Evolutionary conservation across 2,113 vertebrate genomes (phyloP).

Genomic region (Nothoprocta pentlandii): DNA sequence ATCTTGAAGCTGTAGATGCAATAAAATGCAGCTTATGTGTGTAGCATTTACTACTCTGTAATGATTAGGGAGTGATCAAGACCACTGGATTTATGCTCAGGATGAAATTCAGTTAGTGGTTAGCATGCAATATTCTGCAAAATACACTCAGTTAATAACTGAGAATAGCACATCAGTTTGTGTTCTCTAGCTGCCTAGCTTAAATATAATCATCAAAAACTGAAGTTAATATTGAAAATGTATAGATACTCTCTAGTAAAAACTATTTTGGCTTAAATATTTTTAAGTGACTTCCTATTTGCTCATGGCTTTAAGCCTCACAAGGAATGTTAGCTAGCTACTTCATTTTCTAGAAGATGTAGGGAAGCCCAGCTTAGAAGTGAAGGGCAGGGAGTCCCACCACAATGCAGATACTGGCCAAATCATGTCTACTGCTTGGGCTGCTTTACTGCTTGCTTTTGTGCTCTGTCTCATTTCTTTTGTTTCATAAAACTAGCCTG

Average conservation of each 20-base stretch:
- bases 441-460: neutral
- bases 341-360: neutral
- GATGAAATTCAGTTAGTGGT: neutral
- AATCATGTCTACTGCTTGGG: neutral
- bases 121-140: neutral
- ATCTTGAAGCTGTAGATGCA: constrained; percentile 9
- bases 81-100: neutral
- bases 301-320: constrained; percentile 9
- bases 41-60: constrained; percentile 7
- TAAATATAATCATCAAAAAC: constrained; percentile 14
- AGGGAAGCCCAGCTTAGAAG: neutral
- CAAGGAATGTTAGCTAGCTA: neutral
- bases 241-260: constrained; percentile 1
- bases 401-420: neutral
- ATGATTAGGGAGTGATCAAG: neutral
- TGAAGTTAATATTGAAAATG: neutral
- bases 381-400: neutral
- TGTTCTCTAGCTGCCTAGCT: neutral
- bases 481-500: neutral
- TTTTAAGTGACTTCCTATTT: neutral
- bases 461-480: neutral
- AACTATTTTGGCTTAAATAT: neutral
- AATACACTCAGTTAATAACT: neutral
- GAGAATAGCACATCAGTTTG: neutral
- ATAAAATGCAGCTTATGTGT: neutral